Evolutionary conservation across 2,888 invertebrate genomes (phyloP).

Genomic region (Ferrisia virgata): DNA sequence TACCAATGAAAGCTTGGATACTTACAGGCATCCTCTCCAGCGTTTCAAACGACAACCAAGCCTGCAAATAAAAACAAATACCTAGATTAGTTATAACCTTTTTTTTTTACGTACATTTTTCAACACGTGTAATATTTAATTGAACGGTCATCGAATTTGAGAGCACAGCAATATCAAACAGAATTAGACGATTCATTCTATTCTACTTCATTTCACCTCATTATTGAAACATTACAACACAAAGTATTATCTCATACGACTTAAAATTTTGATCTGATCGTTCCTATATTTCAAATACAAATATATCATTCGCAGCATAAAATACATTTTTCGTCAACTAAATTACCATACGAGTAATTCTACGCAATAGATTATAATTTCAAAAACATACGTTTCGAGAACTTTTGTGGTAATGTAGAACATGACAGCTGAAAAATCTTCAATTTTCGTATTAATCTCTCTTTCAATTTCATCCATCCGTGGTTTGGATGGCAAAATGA

Average conservation of each 20-base stretch:
- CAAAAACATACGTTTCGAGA: constrained; percentile 51
- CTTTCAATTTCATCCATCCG: too few relatives aligned
- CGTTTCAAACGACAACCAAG: constrained; percentile 70
- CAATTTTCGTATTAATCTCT: too few relatives aligned
- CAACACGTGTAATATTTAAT: background rate
- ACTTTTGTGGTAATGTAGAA: too few relatives aligned
- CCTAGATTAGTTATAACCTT: too few relatives aligned
- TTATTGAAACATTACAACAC: background rate
- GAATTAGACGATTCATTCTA: too few relatives aligned
- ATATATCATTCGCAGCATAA: background rate
- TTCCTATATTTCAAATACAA: too few relatives aligned
- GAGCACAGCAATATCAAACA: too few relatives aligned
- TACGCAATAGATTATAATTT: background rate
- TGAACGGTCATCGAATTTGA: background rate
- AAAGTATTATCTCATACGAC: background rate
- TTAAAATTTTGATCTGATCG: too few relatives aligned
- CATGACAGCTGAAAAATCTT: too few relatives aligned
- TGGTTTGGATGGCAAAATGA: too few relatives aligned
- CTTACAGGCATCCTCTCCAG: constrained; percentile 79
- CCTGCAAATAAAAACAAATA: constrained; percentile 62
- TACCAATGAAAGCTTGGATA: constrained; percentile 50
- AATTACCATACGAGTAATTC: background rate
- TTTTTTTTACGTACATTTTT: background rate
- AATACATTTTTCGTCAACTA: background rate
- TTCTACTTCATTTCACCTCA: too few relatives aligned